A percentile compares a stretch with the other conserved stretches of the same genome.
Conservation (phyloP, 2,113 vertebrate species). For the Natator depressus region DNA sequence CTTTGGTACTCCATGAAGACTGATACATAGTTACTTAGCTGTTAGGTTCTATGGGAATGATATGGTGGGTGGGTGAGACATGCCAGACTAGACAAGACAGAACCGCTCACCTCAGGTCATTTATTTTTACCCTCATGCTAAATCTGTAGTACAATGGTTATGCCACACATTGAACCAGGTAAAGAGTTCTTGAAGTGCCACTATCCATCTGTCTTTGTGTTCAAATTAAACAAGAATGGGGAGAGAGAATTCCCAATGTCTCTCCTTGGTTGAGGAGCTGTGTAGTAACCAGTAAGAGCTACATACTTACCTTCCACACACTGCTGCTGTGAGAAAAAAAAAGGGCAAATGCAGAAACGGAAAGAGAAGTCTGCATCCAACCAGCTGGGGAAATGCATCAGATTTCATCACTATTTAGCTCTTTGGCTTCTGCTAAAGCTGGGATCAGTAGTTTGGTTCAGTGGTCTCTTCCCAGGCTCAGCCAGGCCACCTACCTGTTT, state of each 20-base stretch:
- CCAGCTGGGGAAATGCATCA: not conserved
- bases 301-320: not conserved
- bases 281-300: not conserved
- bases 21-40: no score
- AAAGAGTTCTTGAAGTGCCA: not conserved
- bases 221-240: not conserved
- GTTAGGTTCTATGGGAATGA: no score
- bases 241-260: not conserved
- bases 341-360: not conserved
- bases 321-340: not conserved
- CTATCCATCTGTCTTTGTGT: not conserved
- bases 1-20: no score
- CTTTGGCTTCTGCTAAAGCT: not conserved
- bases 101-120: no score
- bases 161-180: no score
- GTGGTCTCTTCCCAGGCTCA: not conserved
- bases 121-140: not conserved
- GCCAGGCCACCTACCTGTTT: conserved; percentile 75
- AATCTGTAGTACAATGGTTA: not conserved
- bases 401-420: not conserved
- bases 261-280: no score
- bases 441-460: not conserved
- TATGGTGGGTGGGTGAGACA: no score
- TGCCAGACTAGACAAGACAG: not conserved
- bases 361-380: not conserved